Conservation (phyloP, 2,113 vertebrate species). For the Clarias batrachus region DNA sequence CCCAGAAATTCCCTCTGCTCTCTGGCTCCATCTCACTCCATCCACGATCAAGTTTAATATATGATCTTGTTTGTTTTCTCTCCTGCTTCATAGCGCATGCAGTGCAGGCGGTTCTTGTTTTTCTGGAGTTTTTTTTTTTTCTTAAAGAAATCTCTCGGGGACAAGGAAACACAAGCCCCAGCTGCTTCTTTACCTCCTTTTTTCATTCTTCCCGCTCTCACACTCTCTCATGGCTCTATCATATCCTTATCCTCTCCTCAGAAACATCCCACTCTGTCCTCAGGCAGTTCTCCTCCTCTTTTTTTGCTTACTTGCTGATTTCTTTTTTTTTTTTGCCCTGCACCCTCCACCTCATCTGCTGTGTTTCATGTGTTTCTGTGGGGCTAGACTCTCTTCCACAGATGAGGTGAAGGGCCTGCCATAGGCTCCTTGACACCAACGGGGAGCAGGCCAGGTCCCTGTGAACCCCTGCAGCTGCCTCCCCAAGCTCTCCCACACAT, state of each 20-base stretch:
- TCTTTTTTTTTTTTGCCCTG: conserved; percentile 5
- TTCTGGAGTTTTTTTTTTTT: conserved; percentile 33
- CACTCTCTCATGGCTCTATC: conserved; percentile 38
- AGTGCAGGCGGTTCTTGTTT: conserved; percentile 35
- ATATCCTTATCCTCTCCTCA: conserved; percentile 31
- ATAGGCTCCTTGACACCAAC: conserved; percentile 71
- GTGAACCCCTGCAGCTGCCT: conserved; percentile 48
- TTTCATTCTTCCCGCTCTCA: conserved; percentile 18
- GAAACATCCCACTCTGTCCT: conserved; percentile 39
- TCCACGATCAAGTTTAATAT: conserved; percentile 41
- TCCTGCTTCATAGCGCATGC: conserved; percentile 34
- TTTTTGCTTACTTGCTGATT: conserved; percentile 18
- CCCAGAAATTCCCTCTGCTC: conserved; percentile 32
- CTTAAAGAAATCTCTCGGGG: conserved; percentile 36
- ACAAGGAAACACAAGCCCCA: conserved; percentile 46
- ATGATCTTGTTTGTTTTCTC: conserved; percentile 50
- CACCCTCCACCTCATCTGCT: conserved; percentile 44
- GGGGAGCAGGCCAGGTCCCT: conserved; percentile 56
- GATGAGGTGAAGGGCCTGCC: conserved; percentile 56
- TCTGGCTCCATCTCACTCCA: conserved; percentile 15
- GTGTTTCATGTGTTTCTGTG: conserved; percentile 42
- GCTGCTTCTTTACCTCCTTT: conserved; percentile 38
- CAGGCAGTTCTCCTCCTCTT: conserved; percentile 27
- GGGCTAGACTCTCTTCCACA: conserved; percentile 56
- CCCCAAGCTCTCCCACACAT: conserved; percentile 49